Evolutionary conservation across 1,140 invertebrate species (phyloP).

Genomic region (Ericerus pela): DNA sequence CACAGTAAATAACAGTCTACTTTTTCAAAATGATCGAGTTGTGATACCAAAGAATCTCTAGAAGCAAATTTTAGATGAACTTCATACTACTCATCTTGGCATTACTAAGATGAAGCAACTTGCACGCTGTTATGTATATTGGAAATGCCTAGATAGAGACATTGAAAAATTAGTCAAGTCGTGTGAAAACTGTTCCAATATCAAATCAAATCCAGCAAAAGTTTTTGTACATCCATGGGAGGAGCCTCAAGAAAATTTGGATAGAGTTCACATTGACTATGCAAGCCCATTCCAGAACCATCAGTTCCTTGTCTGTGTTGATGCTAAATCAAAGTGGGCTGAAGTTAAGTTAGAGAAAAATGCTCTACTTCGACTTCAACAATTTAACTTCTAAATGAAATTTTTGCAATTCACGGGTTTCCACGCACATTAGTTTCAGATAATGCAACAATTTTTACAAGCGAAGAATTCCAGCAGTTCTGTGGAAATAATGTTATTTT

Average conservation of each 20-base stretch:
- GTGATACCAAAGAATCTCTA: slow-evolving; percentile 16
- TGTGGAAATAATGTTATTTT: slow-evolving; percentile 23
- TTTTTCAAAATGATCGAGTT: slow-evolving; percentile 15
- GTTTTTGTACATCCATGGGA: slow-evolving; percentile 19
- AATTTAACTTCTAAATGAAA: slow-evolving; percentile 9
- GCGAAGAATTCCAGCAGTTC: slow-evolving; percentile 21
- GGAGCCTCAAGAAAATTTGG: slow-evolving; percentile 27
- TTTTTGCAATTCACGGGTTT: slow-evolving; percentile 14
- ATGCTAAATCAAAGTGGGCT: slow-evolving; percentile 29
- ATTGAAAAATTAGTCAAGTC: slow-evolving; percentile 23
- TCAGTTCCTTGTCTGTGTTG: slow-evolving; percentile 32
- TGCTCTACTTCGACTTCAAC: slow-evolving; percentile 11
- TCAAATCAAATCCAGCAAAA: slow-evolving; percentile 20
- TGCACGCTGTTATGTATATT: neutral
- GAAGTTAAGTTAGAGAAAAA: slow-evolving; percentile 17
- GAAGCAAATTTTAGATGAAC: slow-evolving; percentile 13
- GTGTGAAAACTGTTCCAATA: slow-evolving; percentile 18
- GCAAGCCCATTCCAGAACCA: slow-evolving; percentile 31
- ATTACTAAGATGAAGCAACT: slow-evolving; percentile 31
- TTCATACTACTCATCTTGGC: slow-evolving; percentile 18
- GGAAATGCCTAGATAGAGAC: slow-evolving; percentile 10
- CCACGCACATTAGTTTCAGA: slow-evolving; percentile 18
- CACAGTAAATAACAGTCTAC: slow-evolving; percentile 12
- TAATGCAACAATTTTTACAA: slow-evolving; percentile 20
- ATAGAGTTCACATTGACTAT: slow-evolving; percentile 36